Percentiles rank a stretch among this genome's conserved stretches.
These are phyloP conservation scores for Hucho hucho DNA, from an alignment of 2,113 vertebrate species.

Conservation along the genomic window DNA sequence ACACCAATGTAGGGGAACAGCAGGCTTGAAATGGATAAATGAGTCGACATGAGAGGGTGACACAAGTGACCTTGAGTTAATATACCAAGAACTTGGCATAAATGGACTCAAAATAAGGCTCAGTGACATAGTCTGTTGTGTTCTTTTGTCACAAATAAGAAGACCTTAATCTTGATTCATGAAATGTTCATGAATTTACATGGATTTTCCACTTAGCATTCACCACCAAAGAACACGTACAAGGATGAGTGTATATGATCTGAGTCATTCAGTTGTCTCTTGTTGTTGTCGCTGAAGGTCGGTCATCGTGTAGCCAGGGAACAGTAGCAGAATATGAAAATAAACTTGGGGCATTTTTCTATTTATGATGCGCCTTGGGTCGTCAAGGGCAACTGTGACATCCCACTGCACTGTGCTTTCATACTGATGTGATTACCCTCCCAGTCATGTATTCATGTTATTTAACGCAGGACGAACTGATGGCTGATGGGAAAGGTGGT, in stretches of 20 bases:
- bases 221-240: neutral
- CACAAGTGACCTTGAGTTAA: conserved; percentile 64
- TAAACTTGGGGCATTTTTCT: conserved; percentile 9
- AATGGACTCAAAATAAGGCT: conserved; percentile 9
- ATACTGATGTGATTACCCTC: conserved; percentile 1
- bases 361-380: neutral
- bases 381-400: conserved; percentile 14
- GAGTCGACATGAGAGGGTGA: conserved; percentile 44
- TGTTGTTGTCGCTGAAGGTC: neutral
- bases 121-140: neutral
- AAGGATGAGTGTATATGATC: neutral
- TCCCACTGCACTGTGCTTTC: neutral
- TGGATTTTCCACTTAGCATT: neutral
- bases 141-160: neutral
- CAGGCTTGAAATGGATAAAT: conserved; percentile 61
- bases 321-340: neutral
- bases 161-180: neutral
- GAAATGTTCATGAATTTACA: neutral
- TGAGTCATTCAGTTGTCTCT: neutral
- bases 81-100: conserved; percentile 30
- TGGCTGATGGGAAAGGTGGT: neutral
- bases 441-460: conserved; percentile 2
- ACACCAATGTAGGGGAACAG: conserved; percentile 47
- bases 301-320: neutral
- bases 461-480: neutral